Evolutionary conservation across 92 coral and sea anemone genomes (phyloP), one percentile per base, ranked within the genome.

Genomic region (Actinernus sp.): DNA sequence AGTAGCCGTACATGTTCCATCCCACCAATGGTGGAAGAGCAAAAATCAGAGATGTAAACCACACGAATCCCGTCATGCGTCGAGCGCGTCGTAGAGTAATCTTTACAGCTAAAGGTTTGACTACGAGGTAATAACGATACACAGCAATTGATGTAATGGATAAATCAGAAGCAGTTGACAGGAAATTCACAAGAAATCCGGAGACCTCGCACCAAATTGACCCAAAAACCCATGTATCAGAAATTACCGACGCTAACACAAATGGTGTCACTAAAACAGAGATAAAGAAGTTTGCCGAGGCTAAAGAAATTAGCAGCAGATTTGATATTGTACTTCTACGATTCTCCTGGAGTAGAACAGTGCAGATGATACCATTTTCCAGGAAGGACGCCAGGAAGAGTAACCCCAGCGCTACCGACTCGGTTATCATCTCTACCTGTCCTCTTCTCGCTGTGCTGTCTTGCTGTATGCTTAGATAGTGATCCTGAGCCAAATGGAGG

Each of bases 181-280:
- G 49, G 16, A 63, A 38, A 43, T 67, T 88, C 55, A 83, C 61
- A 58, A 88, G 68, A 44, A 95, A 70, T 29, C 90, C 98, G 0
- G 86, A 66, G 1, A 65, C 45, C 31, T 83, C 86, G 50, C 98
- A 90, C 94, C 91, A 76, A 2, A 61, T 20, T 24, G 61, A 22
- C 11, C 91, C 89, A 56, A 90, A 91, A 52, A 85, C 70, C 98
- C 98, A 94, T 24, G 63, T 76, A 68, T 94, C 98, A 45, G 76
- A 34, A 5, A 89, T 56, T 4, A 84, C 79, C 3, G 98, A 79
- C 7, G 78, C 63, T 51, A 91, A 22, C 3, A 87, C 60, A 37
- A 76, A 90, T 3, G 98, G 98, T 26, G 89, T 60, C 39, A 76
- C 65, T 11, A 74, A 54, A 20, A 85, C 31, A 9, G 87, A 63